Evolutionary conservation across 2,888 invertebrate species (phyloP), one percentile per base, ranked within the genome.

Genomic region (Girardia tigrina): DNA sequence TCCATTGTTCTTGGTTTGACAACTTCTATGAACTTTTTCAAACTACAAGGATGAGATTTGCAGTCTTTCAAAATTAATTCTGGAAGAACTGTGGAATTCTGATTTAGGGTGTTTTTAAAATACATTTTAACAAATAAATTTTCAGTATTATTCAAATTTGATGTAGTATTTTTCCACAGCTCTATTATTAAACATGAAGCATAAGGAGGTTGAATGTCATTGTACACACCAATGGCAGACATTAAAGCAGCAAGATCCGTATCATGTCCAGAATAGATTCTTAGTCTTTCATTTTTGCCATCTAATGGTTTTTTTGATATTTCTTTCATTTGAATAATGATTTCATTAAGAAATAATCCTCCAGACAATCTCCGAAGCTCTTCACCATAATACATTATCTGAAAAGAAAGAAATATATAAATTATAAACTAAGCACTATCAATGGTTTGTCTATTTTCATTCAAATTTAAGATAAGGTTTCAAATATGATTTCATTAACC

Each of bases 251-350:
- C 71, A 72, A 75, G 28, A 70, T 75, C 75, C 20, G 75, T 75
- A 28, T 75, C 75, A 28, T 75, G 75, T 23, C 28, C 56, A 56
- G 75, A 75, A 75, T 75, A 75, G 71, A 75, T 75, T 20, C 28
- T 23, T n/a, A 26, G 16, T 20, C 14, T 70, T 6, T 28, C 75
- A 71, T 23, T 71, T 71, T 23, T 56, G n/a, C 23, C 23, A 12
- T 4, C n/a, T 26, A 69, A 26, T 23, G 26, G 28, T 28, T 12
- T 26, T 14, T 70, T 12, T n/a, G 42, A 14, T 4, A 56, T 42
- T 26, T 74, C 26, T 14, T 2, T 6, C 16, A 74, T 26, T 27
- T 74, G 74, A 4, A 56, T 28, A n/a, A 6, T 26, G 4, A 74
- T 74, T 42, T 23, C 28, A 26, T 36, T n/a, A 6, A 74, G 42